A percentile compares a stretch with the other conserved stretches of the same genome.
Conservation (phyloP, 2,797 vertebrate genomes). For the Melanotaenia pygmaea region DNA sequence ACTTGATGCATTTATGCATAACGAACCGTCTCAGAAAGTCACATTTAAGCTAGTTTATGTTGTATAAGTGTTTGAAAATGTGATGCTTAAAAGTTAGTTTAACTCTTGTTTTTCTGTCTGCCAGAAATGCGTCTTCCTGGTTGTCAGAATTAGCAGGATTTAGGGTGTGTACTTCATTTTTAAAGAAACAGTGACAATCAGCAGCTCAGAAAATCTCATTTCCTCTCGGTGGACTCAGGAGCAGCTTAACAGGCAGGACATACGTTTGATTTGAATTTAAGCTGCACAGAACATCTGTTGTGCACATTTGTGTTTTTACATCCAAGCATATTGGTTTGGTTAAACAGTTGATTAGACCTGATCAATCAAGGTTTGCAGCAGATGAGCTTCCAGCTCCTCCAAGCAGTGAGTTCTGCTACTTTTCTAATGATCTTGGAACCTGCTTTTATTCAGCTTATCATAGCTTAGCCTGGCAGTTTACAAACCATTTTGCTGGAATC, state of each 20-base stretch:
- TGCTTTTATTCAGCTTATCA: not conserved
- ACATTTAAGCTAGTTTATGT: no score
- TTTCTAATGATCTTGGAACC: not conserved
- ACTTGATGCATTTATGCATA: not conserved
- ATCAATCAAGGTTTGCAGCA: not conserved
- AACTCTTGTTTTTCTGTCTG: not conserved
- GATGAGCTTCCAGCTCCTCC: not conserved
- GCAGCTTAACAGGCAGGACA: not conserved
- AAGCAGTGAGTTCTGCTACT: not conserved
- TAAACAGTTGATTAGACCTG: not conserved
- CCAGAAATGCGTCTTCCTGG: not conserved
- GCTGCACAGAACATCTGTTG: not conserved
- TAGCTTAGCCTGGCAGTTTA: not conserved
- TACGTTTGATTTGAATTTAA: not conserved
- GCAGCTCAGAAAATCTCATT: not conserved
- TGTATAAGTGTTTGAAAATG: no score
- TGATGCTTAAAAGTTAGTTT: no score
- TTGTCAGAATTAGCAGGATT: not conserved
- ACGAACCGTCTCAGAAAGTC: conserved; percentile 19
- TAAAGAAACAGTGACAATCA: not conserved
- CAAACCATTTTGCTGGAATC: not conserved
- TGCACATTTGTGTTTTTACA: not conserved
- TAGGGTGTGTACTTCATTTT: not conserved
- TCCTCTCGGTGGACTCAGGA: no score
- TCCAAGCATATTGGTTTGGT: not conserved